phyloP scores from a whole-genome alignment of 2,888 invertebrate species.

The Lordiphosa fenestrarum region DNA sequence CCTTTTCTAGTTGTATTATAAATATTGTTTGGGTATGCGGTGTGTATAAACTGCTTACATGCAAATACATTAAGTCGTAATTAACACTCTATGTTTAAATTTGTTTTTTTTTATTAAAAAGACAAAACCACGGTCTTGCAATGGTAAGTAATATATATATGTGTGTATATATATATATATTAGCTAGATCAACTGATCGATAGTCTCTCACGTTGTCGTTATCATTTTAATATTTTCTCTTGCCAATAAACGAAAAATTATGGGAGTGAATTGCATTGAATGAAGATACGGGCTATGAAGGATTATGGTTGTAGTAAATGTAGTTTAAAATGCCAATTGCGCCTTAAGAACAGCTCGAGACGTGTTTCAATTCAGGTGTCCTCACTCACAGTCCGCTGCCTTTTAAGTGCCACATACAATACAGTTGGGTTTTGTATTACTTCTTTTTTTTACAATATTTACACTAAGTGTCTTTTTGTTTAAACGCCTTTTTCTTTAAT shows the following conservation, averaged over 20 bases:
- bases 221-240: constrained; percentile 2
- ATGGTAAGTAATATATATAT: constrained; percentile 23
- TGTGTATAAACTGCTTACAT: constrained; percentile 38
- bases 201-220: constrained; percentile 4
- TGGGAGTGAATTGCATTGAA: constrained; percentile 35
- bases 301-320: constrained; percentile 28
- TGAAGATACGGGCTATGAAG: constrained; percentile 30
- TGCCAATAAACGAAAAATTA: neutral
- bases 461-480: constrained; percentile 67
- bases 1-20: constrained; percentile 10
- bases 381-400: neutral
- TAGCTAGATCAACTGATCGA: constrained; percentile 12
- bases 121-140: constrained; percentile 42
- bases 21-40: constrained; percentile 19
- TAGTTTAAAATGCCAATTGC: constrained; percentile 66
- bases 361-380: neutral
- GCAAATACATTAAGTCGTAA: constrained; percentile 45
- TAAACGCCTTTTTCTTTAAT: constrained; percentile 14
- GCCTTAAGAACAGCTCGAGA: constrained; percentile 27
- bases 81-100: constrained; percentile 45
- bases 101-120: constrained; percentile 35
- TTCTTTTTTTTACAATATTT: constrained; percentile 73
- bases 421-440: constrained; percentile 24
- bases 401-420: constrained; percentile 21
- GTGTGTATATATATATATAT: constrained; percentile 10